Evolutionary conservation across 2,888 invertebrate genomes (phyloP), one percentile per base, ranked within the genome.

Genomic region (Tetramorium bicarinatum): DNA sequence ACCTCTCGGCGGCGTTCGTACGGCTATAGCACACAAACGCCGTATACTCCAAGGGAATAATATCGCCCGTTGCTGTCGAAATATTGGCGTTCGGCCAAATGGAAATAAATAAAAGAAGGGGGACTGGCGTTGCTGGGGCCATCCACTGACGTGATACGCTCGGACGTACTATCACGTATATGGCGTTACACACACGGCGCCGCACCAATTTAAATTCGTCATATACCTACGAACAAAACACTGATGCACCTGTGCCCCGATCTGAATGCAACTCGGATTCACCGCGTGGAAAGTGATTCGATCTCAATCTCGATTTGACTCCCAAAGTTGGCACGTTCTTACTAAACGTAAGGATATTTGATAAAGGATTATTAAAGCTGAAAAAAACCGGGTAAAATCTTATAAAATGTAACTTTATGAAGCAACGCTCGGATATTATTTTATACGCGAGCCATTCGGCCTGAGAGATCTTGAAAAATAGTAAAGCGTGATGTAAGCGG

Each of bases 81-180:
- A 94, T 93, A 93, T 93, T 94, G 94, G 94, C 93, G 81, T 29
- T 76, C 89, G 75, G 92, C 94, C 94, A 94, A 94, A 94, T 94
- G 93, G 93, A 93, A 93, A 93, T 93, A 93, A 93, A 94, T 94
- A 94, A 94, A 94, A 94, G 93, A 91, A 87, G 87, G 84, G 87
- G 88, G 86, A 82, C n/a, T 29, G 49, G 21, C 18, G 25, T 44
- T 56, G 56, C 21, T 9, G 21, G 21, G 2, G 13, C 18, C 15
- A 25, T 34, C 29, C 44, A 25, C 47, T 34, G 38, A 69, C 47
- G 44, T 59, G 52, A 25, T 13, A 41, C 56, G 29, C 34, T 38
- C 56, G 69, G 13, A 21, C 34, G 34, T 44, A n/a, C n/a, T n/a
- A 79, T 69, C 44, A 9, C 18, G 56, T 64, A 52, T 44, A 21